phyloP scores from a whole-genome alignment of 2,113 vertebrate genomes.

The Stomatorhinus ivindoensis region DNA sequence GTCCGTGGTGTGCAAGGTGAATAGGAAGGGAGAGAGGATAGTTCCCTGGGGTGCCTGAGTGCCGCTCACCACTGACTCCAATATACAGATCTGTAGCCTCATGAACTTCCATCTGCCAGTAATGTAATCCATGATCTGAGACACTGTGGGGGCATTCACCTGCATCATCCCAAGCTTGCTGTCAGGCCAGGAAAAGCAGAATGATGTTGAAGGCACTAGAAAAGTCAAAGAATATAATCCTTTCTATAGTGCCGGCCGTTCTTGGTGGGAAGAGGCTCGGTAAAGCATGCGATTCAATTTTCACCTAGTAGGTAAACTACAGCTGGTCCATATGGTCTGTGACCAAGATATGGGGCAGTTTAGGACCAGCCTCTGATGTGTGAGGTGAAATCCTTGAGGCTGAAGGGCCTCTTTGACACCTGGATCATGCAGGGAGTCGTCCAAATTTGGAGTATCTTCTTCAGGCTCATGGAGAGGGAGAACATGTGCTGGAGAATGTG shows the following conservation, averaged over 20 bases:
- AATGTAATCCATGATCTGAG: background rate
- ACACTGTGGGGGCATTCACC: background rate
- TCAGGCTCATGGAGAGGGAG: background rate
- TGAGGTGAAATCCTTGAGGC: background rate
- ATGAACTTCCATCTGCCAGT: background rate
- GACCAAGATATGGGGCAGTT: background rate
- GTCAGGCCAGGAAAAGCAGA: background rate
- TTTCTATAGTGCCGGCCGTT: background rate
- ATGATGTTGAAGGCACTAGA: slow-evolving; percentile 1
- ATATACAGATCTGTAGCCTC: background rate
- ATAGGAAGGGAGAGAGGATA: background rate
- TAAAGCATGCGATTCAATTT: background rate
- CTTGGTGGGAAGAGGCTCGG: background rate
- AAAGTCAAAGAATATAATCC: background rate
- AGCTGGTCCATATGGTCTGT: background rate
- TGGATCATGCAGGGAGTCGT: background rate
- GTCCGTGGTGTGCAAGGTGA: background rate
- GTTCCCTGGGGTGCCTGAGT: background rate
- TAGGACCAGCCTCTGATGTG: background rate
- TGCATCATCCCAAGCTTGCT: background rate
- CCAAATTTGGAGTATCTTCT: background rate
- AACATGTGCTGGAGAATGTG: background rate
- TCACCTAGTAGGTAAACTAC: background rate
- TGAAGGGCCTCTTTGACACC: background rate
- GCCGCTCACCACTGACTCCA: background rate